Conservation (phyloP, 1,140 invertebrate genomes). For the Cephus cinctus region DNA sequence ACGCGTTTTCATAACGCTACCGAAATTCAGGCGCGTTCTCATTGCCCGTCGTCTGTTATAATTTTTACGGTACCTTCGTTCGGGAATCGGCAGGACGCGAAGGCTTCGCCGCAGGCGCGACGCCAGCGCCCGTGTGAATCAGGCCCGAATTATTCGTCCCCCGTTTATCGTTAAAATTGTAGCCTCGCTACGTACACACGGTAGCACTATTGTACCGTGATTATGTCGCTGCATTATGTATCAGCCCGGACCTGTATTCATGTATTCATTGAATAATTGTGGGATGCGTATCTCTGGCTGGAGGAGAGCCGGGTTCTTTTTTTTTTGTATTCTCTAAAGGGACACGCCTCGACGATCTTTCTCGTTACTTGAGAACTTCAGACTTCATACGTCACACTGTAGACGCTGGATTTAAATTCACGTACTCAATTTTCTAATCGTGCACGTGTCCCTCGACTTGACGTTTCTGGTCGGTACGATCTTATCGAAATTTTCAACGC, state of each 20-base stretch:
- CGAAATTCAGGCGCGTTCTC: conserved; percentile 3
- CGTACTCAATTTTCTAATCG: too few species aligned
- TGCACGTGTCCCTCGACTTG: too few species aligned
- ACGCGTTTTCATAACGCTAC: conserved; percentile 2
- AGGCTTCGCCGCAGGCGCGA: too few species aligned
- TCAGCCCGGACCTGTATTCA: conserved; percentile 21
- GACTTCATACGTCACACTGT: too few species aligned
- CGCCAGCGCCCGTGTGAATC: conserved; percentile 12
- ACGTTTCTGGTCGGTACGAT: too few species aligned
- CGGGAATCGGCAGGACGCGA: background rate
- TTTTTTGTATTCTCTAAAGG: too few species aligned
- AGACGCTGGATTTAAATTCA: too few species aligned
- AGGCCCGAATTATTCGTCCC: conserved; percentile 19
- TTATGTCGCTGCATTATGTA: conserved; percentile 22
- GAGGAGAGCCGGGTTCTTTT: too few species aligned
- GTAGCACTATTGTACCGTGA: conserved; percentile 8
- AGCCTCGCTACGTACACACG: background rate
- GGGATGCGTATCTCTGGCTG: conserved; percentile 21
- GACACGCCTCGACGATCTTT: too few species aligned
- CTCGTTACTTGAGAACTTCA: too few species aligned
- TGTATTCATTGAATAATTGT: conserved; percentile 35
- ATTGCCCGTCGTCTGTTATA: too few species aligned
- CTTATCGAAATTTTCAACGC: too few species aligned
- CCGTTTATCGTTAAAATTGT: conserved; percentile 23
- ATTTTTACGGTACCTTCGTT: background rate